phyloP scores from a whole-genome alignment of 2,797 vertebrate species.

The Sciurus vulgaris region DNA sequence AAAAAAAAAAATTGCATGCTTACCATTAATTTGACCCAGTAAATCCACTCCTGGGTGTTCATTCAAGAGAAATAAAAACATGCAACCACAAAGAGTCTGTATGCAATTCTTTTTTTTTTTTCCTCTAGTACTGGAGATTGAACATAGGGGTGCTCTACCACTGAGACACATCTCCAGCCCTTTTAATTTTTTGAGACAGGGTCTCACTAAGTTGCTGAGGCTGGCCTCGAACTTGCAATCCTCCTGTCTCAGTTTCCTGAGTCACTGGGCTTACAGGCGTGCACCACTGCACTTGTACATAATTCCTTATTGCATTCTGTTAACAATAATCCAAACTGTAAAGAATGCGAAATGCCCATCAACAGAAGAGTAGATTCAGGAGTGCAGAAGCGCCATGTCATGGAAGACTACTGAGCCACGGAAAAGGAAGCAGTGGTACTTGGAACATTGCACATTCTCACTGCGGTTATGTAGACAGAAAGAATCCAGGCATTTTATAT shows the following conservation, averaged over 20 bases:
- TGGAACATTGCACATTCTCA: fast-evolving
- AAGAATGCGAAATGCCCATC: neutral
- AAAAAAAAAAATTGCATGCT: neutral
- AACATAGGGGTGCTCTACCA: no score
- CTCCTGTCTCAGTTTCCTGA: no score
- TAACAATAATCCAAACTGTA: neutral
- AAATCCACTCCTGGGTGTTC: neutral
- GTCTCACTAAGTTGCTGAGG: no score
- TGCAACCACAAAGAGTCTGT: fast-evolving
- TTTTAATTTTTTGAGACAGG: no score
- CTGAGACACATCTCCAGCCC: no score
- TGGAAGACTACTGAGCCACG: fast-evolving
- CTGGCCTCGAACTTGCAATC: no score
- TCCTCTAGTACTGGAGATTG: no score
- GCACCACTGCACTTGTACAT: neutral
- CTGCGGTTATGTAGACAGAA: neutral
- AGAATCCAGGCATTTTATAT: neutral
- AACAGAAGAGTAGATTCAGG: fast-evolving
- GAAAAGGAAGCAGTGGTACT: neutral
- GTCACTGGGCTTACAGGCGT: no score
- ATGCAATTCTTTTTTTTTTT: neutral
- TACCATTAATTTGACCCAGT: neutral
- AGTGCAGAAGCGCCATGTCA: fast-evolving
- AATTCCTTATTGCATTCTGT: neutral
- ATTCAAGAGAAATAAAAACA: neutral